These are phyloP conservation scores for Enteromius fasciolatus DNA, from an alignment of 2,797 vertebrate genomes.

Conservation along the genomic window DNA sequence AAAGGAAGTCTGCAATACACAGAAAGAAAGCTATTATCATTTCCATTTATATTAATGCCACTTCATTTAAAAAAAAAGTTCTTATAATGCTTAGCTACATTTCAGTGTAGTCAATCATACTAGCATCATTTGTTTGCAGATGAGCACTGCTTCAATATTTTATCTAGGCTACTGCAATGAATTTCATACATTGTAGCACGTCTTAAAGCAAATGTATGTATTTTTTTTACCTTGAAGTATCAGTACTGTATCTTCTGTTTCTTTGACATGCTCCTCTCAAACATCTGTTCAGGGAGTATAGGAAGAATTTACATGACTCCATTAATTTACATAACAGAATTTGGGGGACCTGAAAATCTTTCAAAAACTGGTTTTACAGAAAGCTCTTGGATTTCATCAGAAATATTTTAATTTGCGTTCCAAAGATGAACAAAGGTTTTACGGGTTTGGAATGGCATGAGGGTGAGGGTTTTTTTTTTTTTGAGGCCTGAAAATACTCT, in stretches of 20 bases:
- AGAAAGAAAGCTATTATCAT: not conserved
- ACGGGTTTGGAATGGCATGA: too few species aligned
- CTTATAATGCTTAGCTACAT: not conserved
- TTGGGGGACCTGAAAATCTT: too few species aligned
- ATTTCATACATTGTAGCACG: not conserved
- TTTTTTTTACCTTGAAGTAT: too few species aligned
- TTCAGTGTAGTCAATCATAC: not conserved
- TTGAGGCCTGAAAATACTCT: too few species aligned
- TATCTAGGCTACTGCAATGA: not conserved
- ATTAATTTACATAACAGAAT: not conserved
- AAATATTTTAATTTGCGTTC: too few species aligned
- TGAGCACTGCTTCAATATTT: not conserved
- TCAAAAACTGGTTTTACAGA: too few species aligned
- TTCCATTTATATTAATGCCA: not conserved
- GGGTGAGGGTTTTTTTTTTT: too few species aligned
- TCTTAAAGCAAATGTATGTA: not conserved
- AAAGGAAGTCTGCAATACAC: slow-evolving; percentile 2
- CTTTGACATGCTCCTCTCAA: not conserved
- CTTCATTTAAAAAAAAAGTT: not conserved
- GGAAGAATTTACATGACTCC: too few species aligned
- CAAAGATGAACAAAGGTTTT: too few species aligned
- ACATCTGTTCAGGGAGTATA: not conserved
- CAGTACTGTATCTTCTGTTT: not conserved
- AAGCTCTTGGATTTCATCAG: too few species aligned
- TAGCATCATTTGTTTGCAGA: not conserved